Evolutionary conservation across 2,797 vertebrate species (phyloP).

Genomic region (Cephalopachus bancanus): DNA sequence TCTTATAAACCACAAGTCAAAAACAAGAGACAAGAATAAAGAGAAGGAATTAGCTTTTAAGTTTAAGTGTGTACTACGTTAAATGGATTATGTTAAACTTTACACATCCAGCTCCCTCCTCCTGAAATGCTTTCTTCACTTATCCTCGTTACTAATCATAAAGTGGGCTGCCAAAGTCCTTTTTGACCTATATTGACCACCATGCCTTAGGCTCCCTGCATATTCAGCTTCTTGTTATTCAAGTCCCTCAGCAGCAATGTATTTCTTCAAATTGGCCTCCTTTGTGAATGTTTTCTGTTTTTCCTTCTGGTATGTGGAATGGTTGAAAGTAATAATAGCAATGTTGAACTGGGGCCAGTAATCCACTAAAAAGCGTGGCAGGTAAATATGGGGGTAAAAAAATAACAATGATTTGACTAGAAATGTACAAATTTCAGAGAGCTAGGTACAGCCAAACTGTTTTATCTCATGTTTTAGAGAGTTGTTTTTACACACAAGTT

Average conservation of each 20-base stretch:
- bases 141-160: not conserved
- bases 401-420: slow-evolving; percentile 33
- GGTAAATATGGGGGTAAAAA: slow-evolving; percentile 23
- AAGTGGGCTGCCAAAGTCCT: not conserved
- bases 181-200: not conserved
- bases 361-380: not conserved
- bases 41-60: not conserved
- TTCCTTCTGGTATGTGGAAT: slow-evolving; percentile 12
- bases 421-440: not conserved
- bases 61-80: not conserved
- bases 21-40: not conserved
- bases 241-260: not conserved
- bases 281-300: slow-evolving; percentile 25
- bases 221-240: not conserved
- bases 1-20: not conserved
- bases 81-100: not conserved
- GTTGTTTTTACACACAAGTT: not conserved
- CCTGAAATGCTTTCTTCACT: not conserved
- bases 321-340: not conserved
- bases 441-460: not conserved
- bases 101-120: not conserved
- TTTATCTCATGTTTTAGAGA: not conserved
- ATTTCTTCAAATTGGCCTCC: not conserved
- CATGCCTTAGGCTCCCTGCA: not conserved
- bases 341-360: slow-evolving; percentile 10